Base-by-base conservation (phyloP, 2,888 invertebrate genomes). In the Strigamia maritima region DNA sequence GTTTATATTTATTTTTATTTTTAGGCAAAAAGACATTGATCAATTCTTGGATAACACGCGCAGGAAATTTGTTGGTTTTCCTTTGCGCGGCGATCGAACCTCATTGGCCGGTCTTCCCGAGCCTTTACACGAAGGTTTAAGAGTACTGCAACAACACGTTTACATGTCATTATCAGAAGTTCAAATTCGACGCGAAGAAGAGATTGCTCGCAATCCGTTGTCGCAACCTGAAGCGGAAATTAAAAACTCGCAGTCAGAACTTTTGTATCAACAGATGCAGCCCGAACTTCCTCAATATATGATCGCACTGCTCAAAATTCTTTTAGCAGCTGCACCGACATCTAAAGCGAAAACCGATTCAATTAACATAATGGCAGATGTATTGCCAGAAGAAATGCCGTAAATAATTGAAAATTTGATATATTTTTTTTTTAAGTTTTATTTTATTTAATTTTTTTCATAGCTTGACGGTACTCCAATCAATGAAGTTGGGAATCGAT, bases 281-380 rank as follows among this genome's bases (percentile, higher is more conserved):
- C 97, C 98, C 0, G 95, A 95, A 87, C 89, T 99, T 83, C 97
- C 98, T 12, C 98, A 98, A 85, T 97, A 98, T 85, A 96, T 98
- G 93, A 98, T 98, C 84, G 96, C 97, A 26, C 86, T 99, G 79
- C 88, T 99, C 77, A 99, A 99, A 89, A 95, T 99, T 83, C 89
- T 99, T 79, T 89, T 99, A 79, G 98, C 98, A 38, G 98, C 98
- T 79, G 97, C 98, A 44, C 98, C 99, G 4, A 98, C 98, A n/a
- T 96, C 96, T n/a, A 98, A 97, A 87, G 92, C 95, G 6, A 98
- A 98, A 88, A 95, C 93, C 12, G 99, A 99, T 85, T 97, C 98
- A 77, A 95, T 98, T 84, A 98, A 98, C 86, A 98, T 99, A 74
- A 92, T 98, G 91, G 94, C 97, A 60, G 99, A 99, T 87, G 94